A percentile compares a stretch with the other conserved stretches of the same genome.
phyloP scores from a whole-genome alignment of 2,797 vertebrate genomes.

The Danio tinwini region DNA sequence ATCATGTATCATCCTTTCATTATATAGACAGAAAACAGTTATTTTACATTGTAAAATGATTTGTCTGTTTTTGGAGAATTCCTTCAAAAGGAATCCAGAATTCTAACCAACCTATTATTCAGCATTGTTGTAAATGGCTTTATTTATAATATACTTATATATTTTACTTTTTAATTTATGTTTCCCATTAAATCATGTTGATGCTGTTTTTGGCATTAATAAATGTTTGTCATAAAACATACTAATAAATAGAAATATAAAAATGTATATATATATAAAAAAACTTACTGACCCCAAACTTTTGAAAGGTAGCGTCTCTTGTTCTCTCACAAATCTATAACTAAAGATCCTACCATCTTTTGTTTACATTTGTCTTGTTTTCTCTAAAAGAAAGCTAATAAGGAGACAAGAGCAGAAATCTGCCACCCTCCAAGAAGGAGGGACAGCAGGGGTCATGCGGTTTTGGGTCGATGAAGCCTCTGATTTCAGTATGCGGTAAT shows the following conservation, averaged over 20 bases:
- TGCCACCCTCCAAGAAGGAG: slow-evolving; percentile 2
- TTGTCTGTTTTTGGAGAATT: too few relatives aligned
- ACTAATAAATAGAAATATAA: too few relatives aligned
- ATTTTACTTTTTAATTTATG: too few relatives aligned
- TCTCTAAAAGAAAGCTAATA: slow-evolving; percentile 33
- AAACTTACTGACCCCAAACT: background rate
- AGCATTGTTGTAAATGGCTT: too few relatives aligned
- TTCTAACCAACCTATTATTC: too few relatives aligned
- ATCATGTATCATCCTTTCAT: too few relatives aligned
- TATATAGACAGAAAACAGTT: background rate
- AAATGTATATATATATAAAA: too few relatives aligned
- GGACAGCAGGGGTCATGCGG: slow-evolving; percentile 22
- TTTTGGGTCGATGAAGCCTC: slow-evolving; percentile 39
- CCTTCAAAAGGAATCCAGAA: too few relatives aligned
- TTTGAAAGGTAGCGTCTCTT: background rate
- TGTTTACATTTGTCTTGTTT: slow-evolving; percentile 34
- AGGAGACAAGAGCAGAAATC: slow-evolving; percentile 30
- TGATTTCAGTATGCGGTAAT: slow-evolving; percentile 56
- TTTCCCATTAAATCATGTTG: too few relatives aligned
- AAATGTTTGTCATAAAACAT: too few relatives aligned
- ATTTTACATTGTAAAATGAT: background rate
- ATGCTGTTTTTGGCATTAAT: too few relatives aligned
- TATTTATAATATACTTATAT: too few relatives aligned
- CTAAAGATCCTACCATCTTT: background rate
- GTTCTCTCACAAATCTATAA: background rate